A percentile compares a stretch with the other conserved stretches of the same genome.
Evolutionary conservation across 2,888 invertebrate genomes (phyloP).

Genomic region (Cheilosia variabilis): DNA sequence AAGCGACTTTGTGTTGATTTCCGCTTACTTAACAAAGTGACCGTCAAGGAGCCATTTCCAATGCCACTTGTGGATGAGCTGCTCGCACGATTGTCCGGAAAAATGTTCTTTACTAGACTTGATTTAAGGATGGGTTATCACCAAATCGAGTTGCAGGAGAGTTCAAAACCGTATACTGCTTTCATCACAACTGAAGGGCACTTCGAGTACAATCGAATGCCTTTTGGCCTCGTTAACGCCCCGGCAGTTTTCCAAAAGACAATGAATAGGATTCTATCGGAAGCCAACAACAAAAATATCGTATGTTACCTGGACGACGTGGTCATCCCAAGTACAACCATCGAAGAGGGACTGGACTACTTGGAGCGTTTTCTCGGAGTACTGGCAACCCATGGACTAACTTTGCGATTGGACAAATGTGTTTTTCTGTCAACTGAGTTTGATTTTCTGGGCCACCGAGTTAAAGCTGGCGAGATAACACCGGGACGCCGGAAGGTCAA

Average conservation of each 20-base stretch:
- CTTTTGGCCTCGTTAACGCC: constrained; percentile 68
- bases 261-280: constrained; percentile 48
- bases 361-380: constrained; percentile 3
- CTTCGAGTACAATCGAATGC: constrained; percentile 64
- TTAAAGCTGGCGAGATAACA: constrained; percentile 27
- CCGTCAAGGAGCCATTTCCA: constrained; percentile 2
- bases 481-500: constrained; percentile 18
- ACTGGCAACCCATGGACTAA: constrained; percentile 1
- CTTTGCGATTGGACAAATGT: constrained; percentile 22
- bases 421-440: constrained; percentile 21
- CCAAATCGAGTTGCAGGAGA: constrained; percentile 48
- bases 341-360: constrained; percentile 27
- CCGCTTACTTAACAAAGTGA: constrained; percentile 2
- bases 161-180: constrained; percentile 7
- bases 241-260: constrained; percentile 58
- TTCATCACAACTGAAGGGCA: constrained; percentile 47
- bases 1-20: constrained; percentile 24
- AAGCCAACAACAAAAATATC: constrained; percentile 12
- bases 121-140: constrained; percentile 65
- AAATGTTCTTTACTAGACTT: constrained; percentile 18
- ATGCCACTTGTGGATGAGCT: constrained; percentile 17
- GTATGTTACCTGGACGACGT: constrained; percentile 66
- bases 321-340: constrained; percentile 56
- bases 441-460: constrained; percentile 35
- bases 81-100: background rate